Percentiles rank a stretch among this genome's conserved stretches.
Conservation (phyloP, 2,113 vertebrate species). For the human region DNA sequence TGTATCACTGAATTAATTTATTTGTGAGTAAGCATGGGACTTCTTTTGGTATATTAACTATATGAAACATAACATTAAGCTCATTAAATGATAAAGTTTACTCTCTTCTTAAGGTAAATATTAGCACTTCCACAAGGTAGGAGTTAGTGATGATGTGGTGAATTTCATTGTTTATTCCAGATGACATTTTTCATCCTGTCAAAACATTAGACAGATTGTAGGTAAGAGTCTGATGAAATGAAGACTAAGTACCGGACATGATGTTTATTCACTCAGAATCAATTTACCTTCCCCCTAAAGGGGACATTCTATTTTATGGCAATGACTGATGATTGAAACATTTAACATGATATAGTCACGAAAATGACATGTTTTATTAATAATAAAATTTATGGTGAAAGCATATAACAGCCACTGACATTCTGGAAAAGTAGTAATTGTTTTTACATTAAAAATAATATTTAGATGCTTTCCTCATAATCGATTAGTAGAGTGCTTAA, state of each 20-base stretch:
- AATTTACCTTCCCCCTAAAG: background rate
- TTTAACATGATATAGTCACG: background rate
- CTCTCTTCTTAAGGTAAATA: background rate
- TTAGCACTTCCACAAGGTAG: background rate
- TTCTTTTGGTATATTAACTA: background rate
- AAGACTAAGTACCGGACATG: background rate
- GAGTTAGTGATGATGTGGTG: background rate
- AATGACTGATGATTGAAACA: background rate
- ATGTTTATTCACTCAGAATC: background rate
- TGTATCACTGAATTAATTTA: background rate
- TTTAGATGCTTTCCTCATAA: background rate
- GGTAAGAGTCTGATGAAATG: background rate
- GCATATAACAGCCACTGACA: background rate
- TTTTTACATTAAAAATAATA: background rate
- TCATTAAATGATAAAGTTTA: background rate
- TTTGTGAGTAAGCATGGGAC: background rate
- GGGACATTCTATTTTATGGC: background rate
- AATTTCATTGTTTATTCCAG: background rate
- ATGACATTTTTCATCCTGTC: background rate
- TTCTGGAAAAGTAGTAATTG: background rate
- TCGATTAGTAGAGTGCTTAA: background rate
- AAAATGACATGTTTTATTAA: background rate
- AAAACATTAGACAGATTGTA: accelerated
- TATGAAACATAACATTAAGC: background rate
- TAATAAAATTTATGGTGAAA: background rate